Evolutionary conservation across 1,140 invertebrate species (phyloP).

Genomic region (Tigriopus japonicus): DNA sequence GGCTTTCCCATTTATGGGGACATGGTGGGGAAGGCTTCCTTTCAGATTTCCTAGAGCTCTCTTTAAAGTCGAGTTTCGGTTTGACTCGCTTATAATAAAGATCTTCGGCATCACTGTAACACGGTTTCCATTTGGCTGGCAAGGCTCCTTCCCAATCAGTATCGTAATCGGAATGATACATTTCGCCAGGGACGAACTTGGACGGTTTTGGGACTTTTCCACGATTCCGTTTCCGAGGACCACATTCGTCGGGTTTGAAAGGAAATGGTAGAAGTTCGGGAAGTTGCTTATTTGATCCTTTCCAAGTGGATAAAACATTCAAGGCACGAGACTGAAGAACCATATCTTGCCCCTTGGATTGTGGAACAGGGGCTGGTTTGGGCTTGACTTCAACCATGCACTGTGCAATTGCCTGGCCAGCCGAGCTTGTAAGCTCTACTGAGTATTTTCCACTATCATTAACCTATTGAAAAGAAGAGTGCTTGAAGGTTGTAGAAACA

Average conservation of each 20-base stretch:
- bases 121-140: constrained; percentile 35
- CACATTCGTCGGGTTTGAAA: constrained; percentile 16
- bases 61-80: constrained; percentile 20
- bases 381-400: constrained; percentile 12
- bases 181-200: constrained; percentile 26
- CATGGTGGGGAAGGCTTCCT: constrained; percentile 16
- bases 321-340: no score
- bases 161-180: constrained; percentile 21
- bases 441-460: no score
- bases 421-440: no score
- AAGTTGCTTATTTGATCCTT: not conserved
- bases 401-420: constrained; percentile 9
- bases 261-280: constrained; percentile 19
- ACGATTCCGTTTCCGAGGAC: constrained; percentile 18
- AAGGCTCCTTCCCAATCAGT: constrained; percentile 18
- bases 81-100: constrained; percentile 33
- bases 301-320: no score
- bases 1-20: not conserved
- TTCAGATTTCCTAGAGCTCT: constrained; percentile 15
- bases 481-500: no score
- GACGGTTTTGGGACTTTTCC: constrained; percentile 21
- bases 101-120: constrained; percentile 43
- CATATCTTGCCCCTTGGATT: no score
- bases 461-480: no score
- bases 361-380: no score